Evolutionary conservation across 1,140 invertebrate species (phyloP), one percentile per base, ranked within the genome.

Genomic region (Araneus ventricosus): DNA sequence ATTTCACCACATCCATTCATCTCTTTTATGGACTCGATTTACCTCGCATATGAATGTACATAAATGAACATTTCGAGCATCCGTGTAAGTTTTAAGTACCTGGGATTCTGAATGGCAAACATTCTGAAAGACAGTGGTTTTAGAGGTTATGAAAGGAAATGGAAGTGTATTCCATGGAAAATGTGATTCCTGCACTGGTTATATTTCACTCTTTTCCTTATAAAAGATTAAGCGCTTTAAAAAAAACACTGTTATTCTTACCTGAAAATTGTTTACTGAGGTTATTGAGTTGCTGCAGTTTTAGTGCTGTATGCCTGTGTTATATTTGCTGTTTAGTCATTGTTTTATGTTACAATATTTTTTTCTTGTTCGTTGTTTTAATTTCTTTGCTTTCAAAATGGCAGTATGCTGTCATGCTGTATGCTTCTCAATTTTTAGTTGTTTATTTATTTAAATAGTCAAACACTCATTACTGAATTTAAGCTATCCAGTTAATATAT

Each of bases 181-280:
- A 59, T 93, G 91, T 93, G 91, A 93, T 93, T 52, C 20, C n/a
- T 93, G 91, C 91, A 93, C 91, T 93, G 85, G 91, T 93, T 93
- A 87, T 80, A 45, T 14, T 79, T 59, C 91, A 93, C 91, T 79
- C 7, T 87, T 75, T 30, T 61, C 39, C 14, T 52, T 10, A 34
- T 57, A n/a, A 34, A 87, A 59, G 34, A 52, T 86, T 57, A 59
- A 70, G 27, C 22, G 10, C 34, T 59, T 52, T 34, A 24, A 20
- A 85, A 30, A 84, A 90, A 57, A 22, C n/a, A n/a, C n/a, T n/a
- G 41, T 63, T 87, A 63, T 52, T 52, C 45, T 30, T 52, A 52
- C 37, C 45, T 30, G n/a, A 52, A 57, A 84, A 84, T 84, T 84
- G 82, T 84, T n/a, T 30, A 41, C n/a, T 61, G 22, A n/a, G 52